These are phyloP conservation scores for Actias luna DNA, from an alignment of 2,888 invertebrate genomes.

Conservation along the genomic window DNA sequence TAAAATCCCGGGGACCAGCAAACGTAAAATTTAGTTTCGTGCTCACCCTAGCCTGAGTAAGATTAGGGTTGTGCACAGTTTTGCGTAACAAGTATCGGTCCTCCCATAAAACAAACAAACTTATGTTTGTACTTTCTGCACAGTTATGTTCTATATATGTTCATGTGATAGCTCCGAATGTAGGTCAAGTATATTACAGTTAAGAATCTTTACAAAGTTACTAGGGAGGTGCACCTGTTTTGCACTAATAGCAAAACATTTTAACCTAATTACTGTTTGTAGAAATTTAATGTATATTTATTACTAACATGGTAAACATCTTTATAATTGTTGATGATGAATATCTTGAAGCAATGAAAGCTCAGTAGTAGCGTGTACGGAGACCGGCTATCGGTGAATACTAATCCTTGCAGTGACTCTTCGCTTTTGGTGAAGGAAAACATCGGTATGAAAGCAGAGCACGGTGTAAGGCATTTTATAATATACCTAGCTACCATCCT, in stretches of 20 bases:
- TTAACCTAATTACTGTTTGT: background rate
- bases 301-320: background rate
- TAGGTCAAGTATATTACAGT: conserved; percentile 17
- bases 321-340: no score
- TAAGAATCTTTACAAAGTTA: conserved; percentile 15
- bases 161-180: conserved; percentile 14
- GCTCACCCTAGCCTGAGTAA: conserved; percentile 37
- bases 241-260: background rate
- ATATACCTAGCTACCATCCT: no score
- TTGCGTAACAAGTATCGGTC: conserved; percentile 30
- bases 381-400: no score
- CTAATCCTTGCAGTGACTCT: no score
- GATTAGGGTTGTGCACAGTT: conserved; percentile 36
- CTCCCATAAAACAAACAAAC: conserved; percentile 31
- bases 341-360: no score
- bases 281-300: background rate
- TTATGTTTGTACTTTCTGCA: conserved; percentile 21
- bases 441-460: no score
- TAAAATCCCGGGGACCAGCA: conserved; percentile 33
- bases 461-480: no score
- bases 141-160: conserved; percentile 8
- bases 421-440: no score
- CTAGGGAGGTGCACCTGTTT: background rate
- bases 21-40: conserved; percentile 37
- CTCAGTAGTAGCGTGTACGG: no score